These are phyloP conservation scores for Aphrocallistes beatrix DNA, from an alignment of 37 sponge, comb jelly and placozoan species.

Conservation along the genomic window DNA sequence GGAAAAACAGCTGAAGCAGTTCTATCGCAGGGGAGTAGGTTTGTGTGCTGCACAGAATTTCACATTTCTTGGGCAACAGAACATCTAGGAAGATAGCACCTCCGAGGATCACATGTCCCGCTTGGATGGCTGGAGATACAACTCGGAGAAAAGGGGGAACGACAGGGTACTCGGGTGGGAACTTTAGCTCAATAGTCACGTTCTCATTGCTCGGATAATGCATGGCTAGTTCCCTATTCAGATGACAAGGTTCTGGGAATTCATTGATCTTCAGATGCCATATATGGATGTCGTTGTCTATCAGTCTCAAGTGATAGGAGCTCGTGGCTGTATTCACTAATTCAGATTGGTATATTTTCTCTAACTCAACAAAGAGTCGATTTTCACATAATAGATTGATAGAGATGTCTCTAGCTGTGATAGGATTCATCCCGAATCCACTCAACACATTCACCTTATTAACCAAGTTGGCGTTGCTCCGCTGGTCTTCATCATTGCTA, in stretches of 20 bases:
- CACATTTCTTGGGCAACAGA: neutral
- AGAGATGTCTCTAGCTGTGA: too few species aligned
- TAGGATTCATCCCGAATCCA: too few species aligned
- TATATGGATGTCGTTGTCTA: neutral
- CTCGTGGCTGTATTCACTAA: neutral
- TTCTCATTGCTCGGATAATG: neutral
- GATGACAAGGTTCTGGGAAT: neutral
- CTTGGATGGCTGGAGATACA: neutral
- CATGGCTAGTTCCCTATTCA: neutral
- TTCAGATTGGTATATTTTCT: neutral
- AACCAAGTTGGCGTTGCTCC: too few species aligned
- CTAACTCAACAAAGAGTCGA: neutral
- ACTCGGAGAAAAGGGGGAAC: neutral
- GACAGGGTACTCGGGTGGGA: neutral
- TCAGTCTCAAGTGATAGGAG: neutral
- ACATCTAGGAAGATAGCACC: neutral
- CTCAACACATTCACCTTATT: too few species aligned
- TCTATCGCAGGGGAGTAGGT: neutral
- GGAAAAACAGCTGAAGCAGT: neutral
- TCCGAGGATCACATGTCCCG: neutral
- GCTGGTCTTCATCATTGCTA: too few species aligned
- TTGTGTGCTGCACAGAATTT: neutral
- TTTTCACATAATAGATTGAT: neutral
- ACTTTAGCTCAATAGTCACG: neutral
- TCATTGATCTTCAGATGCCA: neutral